These are phyloP conservation scores for Plutomurus gul DNA, from an alignment of 1,140 invertebrate genomes.

Conservation along the genomic window DNA sequence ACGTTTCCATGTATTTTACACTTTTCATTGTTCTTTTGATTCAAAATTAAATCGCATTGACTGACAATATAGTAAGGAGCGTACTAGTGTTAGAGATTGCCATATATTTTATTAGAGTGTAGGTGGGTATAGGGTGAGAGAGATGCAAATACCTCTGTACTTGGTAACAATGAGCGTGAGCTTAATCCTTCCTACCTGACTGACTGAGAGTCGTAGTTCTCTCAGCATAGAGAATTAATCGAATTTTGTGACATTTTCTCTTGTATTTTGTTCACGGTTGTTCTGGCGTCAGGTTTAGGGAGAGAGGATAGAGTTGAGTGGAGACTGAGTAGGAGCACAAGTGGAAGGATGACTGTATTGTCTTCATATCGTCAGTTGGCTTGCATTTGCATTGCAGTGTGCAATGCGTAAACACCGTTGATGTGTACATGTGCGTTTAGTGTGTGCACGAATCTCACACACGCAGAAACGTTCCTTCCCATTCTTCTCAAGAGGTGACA, in stretches of 20 bases:
- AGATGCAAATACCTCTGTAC: neutral
- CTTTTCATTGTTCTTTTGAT: slow-evolving; percentile 4
- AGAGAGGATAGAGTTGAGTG: neutral
- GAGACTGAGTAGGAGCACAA: neutral
- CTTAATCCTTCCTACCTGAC: neutral
- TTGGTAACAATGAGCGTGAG: neutral
- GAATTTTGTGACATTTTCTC: slow-evolving; percentile 19
- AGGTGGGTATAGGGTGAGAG: neutral
- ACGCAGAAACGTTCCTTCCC: no score
- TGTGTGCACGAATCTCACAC: no score
- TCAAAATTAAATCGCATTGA: neutral
- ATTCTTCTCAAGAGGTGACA: no score
- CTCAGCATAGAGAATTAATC: no score
- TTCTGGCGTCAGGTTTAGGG: no score
- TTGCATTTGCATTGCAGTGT: no score
- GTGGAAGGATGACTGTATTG: neutral
- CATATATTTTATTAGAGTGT: neutral
- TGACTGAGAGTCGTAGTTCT: no score
- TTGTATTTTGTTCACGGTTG: neutral
- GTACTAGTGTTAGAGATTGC: no score
- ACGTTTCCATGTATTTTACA: neutral
- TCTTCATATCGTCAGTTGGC: no score
- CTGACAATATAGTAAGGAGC: neutral
- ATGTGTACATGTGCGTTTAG: no score
- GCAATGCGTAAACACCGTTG: no score